phyloP scores from a whole-genome alignment of 2,113 vertebrate species.

The Malurus alboscapulatus region DNA sequence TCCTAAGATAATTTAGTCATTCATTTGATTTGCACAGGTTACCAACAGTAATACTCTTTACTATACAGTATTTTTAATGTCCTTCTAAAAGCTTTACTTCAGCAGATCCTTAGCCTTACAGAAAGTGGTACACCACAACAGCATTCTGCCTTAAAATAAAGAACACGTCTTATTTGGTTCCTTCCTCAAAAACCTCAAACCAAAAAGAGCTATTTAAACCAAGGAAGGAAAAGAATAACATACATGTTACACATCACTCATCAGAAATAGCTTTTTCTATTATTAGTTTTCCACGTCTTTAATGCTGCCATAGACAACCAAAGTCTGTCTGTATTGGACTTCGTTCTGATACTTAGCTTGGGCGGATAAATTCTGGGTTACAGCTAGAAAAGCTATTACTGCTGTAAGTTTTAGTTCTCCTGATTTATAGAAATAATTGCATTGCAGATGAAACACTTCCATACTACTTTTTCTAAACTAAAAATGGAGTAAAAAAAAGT shows the following conservation, averaged over 20 bases:
- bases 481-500: neutral
- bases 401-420: neutral
- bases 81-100: conserved; percentile 35
- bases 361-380: conserved; percentile 21
- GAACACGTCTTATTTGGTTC: conserved; percentile 61
- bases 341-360: neutral
- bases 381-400: neutral
- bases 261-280: conserved; percentile 60
- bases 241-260: conserved; percentile 58
- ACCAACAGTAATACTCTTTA: conserved; percentile 3
- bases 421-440: neutral
- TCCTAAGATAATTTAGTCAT: neutral
- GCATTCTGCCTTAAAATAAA: conserved; percentile 70
- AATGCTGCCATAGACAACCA: conserved; percentile 36
- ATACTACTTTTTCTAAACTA: neutral
- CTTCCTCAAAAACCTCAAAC: conserved; percentile 71
- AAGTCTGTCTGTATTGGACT: conserved; percentile 19
- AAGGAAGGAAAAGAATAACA: conserved; percentile 68
- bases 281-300: conserved; percentile 63
- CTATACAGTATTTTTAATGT: neutral
- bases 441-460: neutral
- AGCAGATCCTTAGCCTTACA: conserved; percentile 49
- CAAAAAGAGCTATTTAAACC: conserved; percentile 67
- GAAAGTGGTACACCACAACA: conserved; percentile 67
- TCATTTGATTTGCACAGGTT: neutral